Base-by-base conservation (phyloP, 2,797 vertebrate species). In the Pangasius macronema region DNA sequence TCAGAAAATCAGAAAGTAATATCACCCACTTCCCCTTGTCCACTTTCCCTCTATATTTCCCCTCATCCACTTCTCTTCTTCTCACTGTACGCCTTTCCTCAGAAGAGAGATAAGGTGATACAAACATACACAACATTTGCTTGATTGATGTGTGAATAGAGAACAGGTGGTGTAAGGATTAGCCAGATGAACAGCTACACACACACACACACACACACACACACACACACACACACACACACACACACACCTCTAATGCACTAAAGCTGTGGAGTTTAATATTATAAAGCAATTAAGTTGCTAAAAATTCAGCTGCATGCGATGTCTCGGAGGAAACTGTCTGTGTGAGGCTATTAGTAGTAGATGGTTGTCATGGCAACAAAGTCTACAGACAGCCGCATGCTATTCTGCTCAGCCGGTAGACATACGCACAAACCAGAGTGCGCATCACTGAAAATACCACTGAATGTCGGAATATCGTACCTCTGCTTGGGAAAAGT, bases 41-140 rank as follows among this genome's bases (percentile, higher is more conserved):
- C n/a, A 20, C 8, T 84, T 24, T 18, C 81, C 84, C 63, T 86
- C 49, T 85, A 87, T 82, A 83, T 73, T 73, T 53, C 87, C 67
- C 85, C 36, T 88, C 39, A 83, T 81, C 65, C 75, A 22, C 20
- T n/a, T 72, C 68, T 46, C 57, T 76, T 20, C 46, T 57, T 67
- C 72, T 39, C 73, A 30, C 77, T 77, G 33, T 33, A 57, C n/a
- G 20, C 30, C 2, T 2, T 79, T 79, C 30, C 18, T 24, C 33
- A 53, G 73, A 30, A 76, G 11, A n/a, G 39, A 72, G 20, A 72
- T 42, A 18, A 30, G 14, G 3, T 42, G 68, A 22, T 46, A 39
- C 2, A 5, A 20, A 72, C 22, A 5, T 13, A 55, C 16, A 79
- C 18, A 20, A 33, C 9, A 79, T 55, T 79, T 53, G 51, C 57